Evolutionary conservation across 1,140 invertebrate species (phyloP), one percentile per base, ranked within the genome.

Genomic region (Ylistrum balloti): DNA sequence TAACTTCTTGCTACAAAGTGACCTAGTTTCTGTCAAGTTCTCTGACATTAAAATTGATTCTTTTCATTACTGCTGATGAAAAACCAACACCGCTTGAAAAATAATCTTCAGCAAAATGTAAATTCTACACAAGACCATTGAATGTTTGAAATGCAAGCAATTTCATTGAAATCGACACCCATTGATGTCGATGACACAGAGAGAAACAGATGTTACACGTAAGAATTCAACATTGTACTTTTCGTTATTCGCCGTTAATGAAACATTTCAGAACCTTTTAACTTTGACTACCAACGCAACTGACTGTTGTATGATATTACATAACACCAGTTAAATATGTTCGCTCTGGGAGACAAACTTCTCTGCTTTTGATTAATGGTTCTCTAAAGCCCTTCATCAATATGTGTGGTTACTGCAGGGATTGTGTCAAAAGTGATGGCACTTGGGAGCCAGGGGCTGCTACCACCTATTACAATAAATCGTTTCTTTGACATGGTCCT

Each of bases 301-400:
- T 5, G 17, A 5, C 5, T 28, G 5, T 1, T 74, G 28, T 74
- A 74, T 74, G 11, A 7, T 28, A 74, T 74, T 74, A 74, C n/a
- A 74, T 28, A 74, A 74, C 56, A 74, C n/a, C 28, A 17, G 1
- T n/a, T 74, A 3, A 0, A 74, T 28, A 74, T 11, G 22, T n/a
- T 28, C 2, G 56, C 56, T 74, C 17, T 3, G 56, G 28, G 56
- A n/a, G 56, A 74, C 56, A 48, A 2, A n/a, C n/a, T 28, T n/a
- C n/a, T 74, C 56, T 74, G 56, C 9, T 2, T 74, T 74, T 74
- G 56, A 74, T 74, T 74, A 74, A 74, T n/a, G n/a, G n/a, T 74
- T 74, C n/a, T 28, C 22, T 28, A 74, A 74, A 28, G n/a, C 5
- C 56, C 41, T 3, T 74, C n/a, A 74, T 74, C 56, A 11, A 74